Base-by-base conservation (phyloP, 2,113 vertebrate genomes). In the Leucopsar rothschildi region DNA sequence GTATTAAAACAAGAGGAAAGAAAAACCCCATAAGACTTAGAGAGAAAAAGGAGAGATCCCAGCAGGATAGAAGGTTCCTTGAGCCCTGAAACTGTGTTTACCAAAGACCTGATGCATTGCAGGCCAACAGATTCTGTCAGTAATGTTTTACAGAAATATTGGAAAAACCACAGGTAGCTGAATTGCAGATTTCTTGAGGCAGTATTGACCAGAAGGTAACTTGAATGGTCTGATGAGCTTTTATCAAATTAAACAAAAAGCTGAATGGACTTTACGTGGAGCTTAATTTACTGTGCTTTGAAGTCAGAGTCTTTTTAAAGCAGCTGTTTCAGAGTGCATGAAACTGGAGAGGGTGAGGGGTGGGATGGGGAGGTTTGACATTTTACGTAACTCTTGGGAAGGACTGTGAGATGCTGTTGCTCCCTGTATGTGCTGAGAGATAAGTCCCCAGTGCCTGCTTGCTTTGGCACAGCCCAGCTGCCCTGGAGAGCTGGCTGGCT, bases 191-290 rank as follows among this genome's bases (percentile, higher is more conserved):
- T 96, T 97, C 88, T 93, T 18, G 79, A 96, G 92, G 82, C 93
- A 82, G 60, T 96, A 94, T 97, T 97, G 95, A 96, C 94, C 90
- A 92, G 92, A 94, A 96, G 90, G 92, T 64, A 78, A 79, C 90
- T 81, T 78, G 86, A 92, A 96, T 92, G 88, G 92, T 90, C 94
- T 92, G 92, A 95, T 94, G 93, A 97, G 92, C 90, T 96, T 96
- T 94, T 96, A 96, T 97, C 94, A 93, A 96, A 97, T 97, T 95
- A 97, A 95, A 95, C 68, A 94, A 83, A 96, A 96, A 94, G 94
- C 94, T 94, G 94, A 96, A 95, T 92, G 79, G 90, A 95, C 94
- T 96, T 90, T 94, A 59, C 40, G 80, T 64, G 88, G 57, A 93
- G 60, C 92, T 93, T 96, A 96, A 95, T 96, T 96, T 88, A 96